A percentile compares a stretch with the other conserved stretches of the same genome.
Evolutionary conservation across 1,140 invertebrate species (phyloP).

Genomic region (Cotesia typhae): DNA sequence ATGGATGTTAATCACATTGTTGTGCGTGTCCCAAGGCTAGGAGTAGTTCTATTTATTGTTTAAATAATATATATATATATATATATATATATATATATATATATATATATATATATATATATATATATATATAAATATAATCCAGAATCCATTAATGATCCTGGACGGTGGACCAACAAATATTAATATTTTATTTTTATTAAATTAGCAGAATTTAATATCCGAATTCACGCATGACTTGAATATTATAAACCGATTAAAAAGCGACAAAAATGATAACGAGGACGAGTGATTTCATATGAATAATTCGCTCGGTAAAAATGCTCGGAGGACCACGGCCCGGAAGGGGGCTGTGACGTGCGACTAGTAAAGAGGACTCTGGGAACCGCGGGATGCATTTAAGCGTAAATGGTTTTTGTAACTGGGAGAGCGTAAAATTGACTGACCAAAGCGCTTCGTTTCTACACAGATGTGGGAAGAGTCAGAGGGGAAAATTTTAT

Average conservation of each 20-base stretch:
- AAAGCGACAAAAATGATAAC: conserved; percentile 27
- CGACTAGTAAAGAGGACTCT: conserved; percentile 41
- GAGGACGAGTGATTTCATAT: conserved; percentile 39
- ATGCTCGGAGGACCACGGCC: conserved; percentile 27
- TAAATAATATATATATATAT: neutral
- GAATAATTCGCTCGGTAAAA: conserved; percentile 11
- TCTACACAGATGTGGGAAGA: conserved; percentile 13
- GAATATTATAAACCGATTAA: too few relatives aligned
- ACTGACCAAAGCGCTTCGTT: conserved; percentile 52
- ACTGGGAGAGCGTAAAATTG: conserved; percentile 66
- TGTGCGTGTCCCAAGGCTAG: conserved; percentile 22
- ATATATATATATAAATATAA: neutral
- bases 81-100: neutral
- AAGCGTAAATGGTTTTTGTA: conserved; percentile 66
- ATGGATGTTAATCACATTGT: conserved; percentile 33
- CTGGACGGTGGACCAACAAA: neutral
- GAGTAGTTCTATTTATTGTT: too few relatives aligned
- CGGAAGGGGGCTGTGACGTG: conserved; percentile 40
- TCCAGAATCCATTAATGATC: neutral
- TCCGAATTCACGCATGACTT: too few relatives aligned
- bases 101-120: neutral
- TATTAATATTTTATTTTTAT: too few relatives aligned
- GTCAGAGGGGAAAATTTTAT: too few relatives aligned
- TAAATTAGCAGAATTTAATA: too few relatives aligned
- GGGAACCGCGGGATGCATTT: conserved; percentile 59